Conservation (phyloP, 2,797 vertebrate genomes). For the Paratrypauchen microcephalus region DNA sequence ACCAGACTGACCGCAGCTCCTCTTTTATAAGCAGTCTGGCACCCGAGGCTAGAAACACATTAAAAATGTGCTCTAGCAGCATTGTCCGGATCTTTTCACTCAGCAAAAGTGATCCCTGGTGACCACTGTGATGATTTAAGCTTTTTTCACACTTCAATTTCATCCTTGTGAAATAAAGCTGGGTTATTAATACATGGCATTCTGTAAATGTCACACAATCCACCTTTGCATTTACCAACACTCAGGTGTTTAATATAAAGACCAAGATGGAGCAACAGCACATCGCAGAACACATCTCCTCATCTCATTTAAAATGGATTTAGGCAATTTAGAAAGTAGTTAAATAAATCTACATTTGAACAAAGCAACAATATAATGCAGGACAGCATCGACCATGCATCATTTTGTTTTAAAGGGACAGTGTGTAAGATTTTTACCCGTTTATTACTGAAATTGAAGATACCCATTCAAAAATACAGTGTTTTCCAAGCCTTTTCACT, state of each 20-base stretch:
- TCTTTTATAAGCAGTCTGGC: constrained; percentile 42
- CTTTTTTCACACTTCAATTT: not conserved
- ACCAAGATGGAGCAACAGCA: not conserved
- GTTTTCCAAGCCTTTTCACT: no score
- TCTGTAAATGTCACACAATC: not conserved
- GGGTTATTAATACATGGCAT: not conserved
- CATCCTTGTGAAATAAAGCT: constrained; percentile 4
- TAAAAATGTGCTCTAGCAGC: constrained; percentile 39
- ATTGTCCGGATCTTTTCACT: constrained; percentile 29
- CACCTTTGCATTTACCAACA: not conserved
- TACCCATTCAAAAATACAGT: no score
- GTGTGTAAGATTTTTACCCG: no score
- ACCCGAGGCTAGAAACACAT: constrained; percentile 40
- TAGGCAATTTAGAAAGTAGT: not conserved
- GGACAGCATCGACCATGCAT: no score
- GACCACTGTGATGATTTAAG: constrained; percentile 33
- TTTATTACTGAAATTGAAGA: no score
- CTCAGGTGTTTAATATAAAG: not conserved
- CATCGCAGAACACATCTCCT: not conserved
- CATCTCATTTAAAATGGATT: not conserved
- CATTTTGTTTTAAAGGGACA: no score
- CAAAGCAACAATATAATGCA: not conserved
- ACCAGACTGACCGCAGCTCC: constrained; percentile 30
- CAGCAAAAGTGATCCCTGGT: constrained; percentile 35
- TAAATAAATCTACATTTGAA: not conserved